Base-by-base conservation (phyloP, 2,797 vertebrate genomes). In the Macropodus opercularis region DNA sequence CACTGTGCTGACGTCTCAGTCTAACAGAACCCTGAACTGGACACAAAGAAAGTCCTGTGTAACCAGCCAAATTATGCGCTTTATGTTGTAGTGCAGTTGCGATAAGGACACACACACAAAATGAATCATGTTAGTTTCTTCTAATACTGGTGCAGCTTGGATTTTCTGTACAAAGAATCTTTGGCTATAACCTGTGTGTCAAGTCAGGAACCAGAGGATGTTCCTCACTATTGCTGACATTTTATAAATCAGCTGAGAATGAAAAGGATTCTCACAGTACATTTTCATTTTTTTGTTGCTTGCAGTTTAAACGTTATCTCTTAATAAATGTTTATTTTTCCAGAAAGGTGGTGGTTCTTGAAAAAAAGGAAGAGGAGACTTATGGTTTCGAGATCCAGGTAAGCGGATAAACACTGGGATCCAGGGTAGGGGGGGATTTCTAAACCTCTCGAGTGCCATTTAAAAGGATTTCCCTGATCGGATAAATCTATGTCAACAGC, bases 331-430 rank as follows among this genome's bases (percentile, higher is more conserved):
- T 43, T 2, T 49, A 39, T 44, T 8, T 31, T 69, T 85, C 35
- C 85, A 98, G 97, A 81, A 96, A 94, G 80, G 87, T 93, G 59
- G 90, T 98, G 81, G 92, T 86, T 2, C 80, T 99, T 86, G 93
- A 97, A 87, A 99, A 98, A 69, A 90, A 87, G 5, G 95, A 94
- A 0, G 93, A 93, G 21, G 95, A 97, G 75, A 85, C 94, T 0
- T 98, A 97, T 3, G 97, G 97, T 32, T 99, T 99, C 63, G 97
- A 99, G 90, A 97, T 99, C 81, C 96, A 98, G 96, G 97, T 98
- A 85, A 91, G 92, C 71, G 27, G 60, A 74, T 77, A 51, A 59
- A 6, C 14, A 2, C 11, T 0, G 46, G 24, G 4, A n/a, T 40
- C 2, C 19, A 15, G 8, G 2, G 8, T 10, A 1, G 8, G 0